Evolutionary conservation across 1,140 invertebrate species (phyloP).

Genomic region (Tenebrio molitor): DNA sequence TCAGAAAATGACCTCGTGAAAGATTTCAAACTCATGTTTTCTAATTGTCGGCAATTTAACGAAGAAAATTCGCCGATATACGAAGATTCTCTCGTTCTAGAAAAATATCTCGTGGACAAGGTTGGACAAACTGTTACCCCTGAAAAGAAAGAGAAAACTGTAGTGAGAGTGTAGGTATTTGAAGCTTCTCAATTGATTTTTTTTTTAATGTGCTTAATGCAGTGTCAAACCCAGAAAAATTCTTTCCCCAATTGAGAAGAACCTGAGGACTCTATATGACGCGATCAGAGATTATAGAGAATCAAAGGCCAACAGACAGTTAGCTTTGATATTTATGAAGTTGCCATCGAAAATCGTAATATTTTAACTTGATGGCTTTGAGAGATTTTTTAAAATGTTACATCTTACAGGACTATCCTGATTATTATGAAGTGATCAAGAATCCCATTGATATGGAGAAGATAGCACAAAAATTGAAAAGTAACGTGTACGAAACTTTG

Average conservation of each 20-base stretch:
- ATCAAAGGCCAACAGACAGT: slow-evolving; percentile 83
- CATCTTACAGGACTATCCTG: slow-evolving; percentile 85
- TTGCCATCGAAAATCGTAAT: slow-evolving; percentile 89
- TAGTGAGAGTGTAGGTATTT: slow-evolving; percentile 61
- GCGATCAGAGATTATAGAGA: slow-evolving; percentile 92
- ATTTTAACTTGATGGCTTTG: slow-evolving; percentile 26
- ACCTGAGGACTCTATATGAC: slow-evolving; percentile 90
- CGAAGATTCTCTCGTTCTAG: slow-evolving; percentile 91
- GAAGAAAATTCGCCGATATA: slow-evolving; percentile 96
- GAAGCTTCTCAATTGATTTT: background rate
- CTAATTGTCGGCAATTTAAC: slow-evolving; percentile 96
- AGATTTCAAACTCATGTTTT: slow-evolving; percentile 90
- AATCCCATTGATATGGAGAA: slow-evolving; percentile 97
- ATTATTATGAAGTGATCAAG: slow-evolving; percentile 98
- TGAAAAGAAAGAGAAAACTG: slow-evolving; percentile 59
- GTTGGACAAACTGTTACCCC: slow-evolving; percentile 74
- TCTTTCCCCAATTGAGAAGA: slow-evolving; percentile 76
- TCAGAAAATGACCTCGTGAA: slow-evolving; percentile 73
- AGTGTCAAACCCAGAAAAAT: slow-evolving; percentile 68
- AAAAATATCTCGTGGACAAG: slow-evolving; percentile 87
- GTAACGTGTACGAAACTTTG: slow-evolving; percentile 83
- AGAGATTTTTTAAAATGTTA: too few relatives aligned
- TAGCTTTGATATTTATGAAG: slow-evolving; percentile 95
- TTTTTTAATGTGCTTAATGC: slow-evolving; percentile 53
- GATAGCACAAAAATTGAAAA: slow-evolving; percentile 90